These are phyloP conservation scores for Anoura caudifer DNA, from an alignment of 2,113 vertebrate species.

Conservation along the genomic window DNA sequence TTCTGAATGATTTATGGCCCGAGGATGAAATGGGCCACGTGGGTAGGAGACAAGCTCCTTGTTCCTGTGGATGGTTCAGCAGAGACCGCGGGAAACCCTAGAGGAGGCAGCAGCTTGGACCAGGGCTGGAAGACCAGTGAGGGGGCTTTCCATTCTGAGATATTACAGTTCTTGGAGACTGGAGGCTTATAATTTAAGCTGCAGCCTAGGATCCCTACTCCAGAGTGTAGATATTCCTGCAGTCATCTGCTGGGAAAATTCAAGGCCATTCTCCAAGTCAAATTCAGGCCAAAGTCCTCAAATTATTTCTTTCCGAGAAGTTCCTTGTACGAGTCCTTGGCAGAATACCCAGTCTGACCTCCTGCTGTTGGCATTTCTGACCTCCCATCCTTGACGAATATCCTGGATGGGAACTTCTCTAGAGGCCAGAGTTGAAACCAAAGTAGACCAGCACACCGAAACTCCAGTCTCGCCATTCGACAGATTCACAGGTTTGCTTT, in stretches of 20 bases:
- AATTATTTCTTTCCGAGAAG: not conserved
- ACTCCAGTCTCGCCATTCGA: not conserved
- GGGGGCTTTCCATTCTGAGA: not conserved
- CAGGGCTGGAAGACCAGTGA: not conserved
- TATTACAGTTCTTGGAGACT: not conserved
- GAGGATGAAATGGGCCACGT: not conserved
- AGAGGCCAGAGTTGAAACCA: not conserved
- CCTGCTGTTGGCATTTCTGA: not conserved
- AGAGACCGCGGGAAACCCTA: not conserved
- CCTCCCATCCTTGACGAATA: not conserved
- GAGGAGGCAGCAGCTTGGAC: not conserved
- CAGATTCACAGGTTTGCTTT: not conserved
- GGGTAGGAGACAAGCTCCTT: not conserved
- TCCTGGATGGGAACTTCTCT: not conserved
- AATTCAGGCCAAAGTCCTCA: slow-evolving; percentile 27
- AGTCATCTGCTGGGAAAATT: not conserved
- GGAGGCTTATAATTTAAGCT: not conserved
- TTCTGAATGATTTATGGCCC: not conserved
- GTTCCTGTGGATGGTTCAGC: not conserved
- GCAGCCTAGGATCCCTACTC: not conserved
- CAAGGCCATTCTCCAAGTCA: not conserved
- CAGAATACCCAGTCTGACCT: not conserved
- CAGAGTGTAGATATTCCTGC: not conserved
- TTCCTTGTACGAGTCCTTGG: not conserved
- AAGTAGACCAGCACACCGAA: not conserved